Conservation (phyloP, 1,140 invertebrate species). For the Conus betulinus region DNA sequence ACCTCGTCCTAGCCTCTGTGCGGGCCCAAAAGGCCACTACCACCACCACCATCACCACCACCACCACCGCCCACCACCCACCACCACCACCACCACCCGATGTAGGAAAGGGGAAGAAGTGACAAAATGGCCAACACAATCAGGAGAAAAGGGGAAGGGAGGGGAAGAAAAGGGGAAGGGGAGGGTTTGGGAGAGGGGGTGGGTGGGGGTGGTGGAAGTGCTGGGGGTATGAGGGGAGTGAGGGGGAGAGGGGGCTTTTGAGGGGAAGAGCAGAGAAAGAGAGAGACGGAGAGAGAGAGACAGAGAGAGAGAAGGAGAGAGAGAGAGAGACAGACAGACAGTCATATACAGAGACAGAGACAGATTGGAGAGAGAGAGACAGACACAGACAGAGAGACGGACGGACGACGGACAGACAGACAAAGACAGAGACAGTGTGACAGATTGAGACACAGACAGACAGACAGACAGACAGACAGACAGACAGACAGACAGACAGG, state of each 20-base stretch:
- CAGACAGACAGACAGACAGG: neutral
- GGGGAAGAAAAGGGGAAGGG: too few species aligned
- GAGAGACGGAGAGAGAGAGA: neutral
- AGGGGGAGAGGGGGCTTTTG: neutral
- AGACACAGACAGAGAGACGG: too few species aligned
- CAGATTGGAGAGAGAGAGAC: too few species aligned
- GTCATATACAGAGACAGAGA: too few species aligned
- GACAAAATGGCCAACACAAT: constrained; percentile 23
- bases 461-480: neutral
- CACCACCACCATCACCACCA: too few species aligned
- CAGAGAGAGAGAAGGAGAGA: neutral
- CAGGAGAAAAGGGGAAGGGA: neutral
- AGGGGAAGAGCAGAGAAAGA: neutral
- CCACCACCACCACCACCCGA: neutral
- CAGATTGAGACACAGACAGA: too few species aligned
- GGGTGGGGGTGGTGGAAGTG: neutral
- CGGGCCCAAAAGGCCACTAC: constrained; percentile 11
- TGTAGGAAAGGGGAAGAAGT: constrained; percentile 6
- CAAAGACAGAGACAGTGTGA: too few species aligned
- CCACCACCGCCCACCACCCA: too few species aligned
- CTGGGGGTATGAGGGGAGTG: neutral
- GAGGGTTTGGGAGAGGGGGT: neutral
- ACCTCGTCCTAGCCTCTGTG: neutral
- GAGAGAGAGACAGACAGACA: too few species aligned
- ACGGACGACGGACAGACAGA: too few species aligned